Conservation (phyloP, 2,888 invertebrate genomes). For the Lamellibrachia satsuma region DNA sequence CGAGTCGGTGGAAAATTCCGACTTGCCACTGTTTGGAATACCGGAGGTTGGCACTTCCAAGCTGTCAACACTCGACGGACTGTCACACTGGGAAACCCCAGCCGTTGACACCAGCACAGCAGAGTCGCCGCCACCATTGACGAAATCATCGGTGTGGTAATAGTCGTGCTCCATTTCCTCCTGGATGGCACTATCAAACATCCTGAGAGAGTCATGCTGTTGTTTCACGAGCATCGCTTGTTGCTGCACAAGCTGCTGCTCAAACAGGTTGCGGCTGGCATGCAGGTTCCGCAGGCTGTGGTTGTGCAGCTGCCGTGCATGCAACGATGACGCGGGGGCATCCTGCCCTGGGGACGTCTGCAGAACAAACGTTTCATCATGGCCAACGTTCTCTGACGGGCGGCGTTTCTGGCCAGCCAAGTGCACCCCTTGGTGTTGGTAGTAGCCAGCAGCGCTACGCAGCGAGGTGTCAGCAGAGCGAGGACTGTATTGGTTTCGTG, state of each 20-base stretch:
- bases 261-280: slow-evolving; percentile 58
- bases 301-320: slow-evolving; percentile 14
- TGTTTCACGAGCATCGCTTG: slow-evolving; percentile 54
- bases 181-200: slow-evolving; percentile 55
- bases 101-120: slow-evolving; percentile 47
- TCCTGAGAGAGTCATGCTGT: slow-evolving; percentile 52
- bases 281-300: slow-evolving; percentile 53
- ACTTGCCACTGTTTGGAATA: neutral
- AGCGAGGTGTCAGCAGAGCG: neutral
- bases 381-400: neutral
- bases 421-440: neutral
- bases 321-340: neutral
- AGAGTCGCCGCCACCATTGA: slow-evolving; percentile 39
- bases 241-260: slow-evolving; percentile 54
- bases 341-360: neutral
- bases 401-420: neutral
- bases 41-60: slow-evolving; percentile 18
- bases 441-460: neutral
- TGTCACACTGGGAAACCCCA: neutral
- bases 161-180: slow-evolving; percentile 51
- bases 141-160: neutral
- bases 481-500: neutral
- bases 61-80: slow-evolving; percentile 24
- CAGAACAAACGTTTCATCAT: neutral
- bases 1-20: neutral